A percentile compares a stretch with the other conserved stretches of the same genome.
These are phyloP conservation scores for Falcunculus frontatus DNA, from an alignment of 2,113 vertebrate genomes.

Conservation along the genomic window DNA sequence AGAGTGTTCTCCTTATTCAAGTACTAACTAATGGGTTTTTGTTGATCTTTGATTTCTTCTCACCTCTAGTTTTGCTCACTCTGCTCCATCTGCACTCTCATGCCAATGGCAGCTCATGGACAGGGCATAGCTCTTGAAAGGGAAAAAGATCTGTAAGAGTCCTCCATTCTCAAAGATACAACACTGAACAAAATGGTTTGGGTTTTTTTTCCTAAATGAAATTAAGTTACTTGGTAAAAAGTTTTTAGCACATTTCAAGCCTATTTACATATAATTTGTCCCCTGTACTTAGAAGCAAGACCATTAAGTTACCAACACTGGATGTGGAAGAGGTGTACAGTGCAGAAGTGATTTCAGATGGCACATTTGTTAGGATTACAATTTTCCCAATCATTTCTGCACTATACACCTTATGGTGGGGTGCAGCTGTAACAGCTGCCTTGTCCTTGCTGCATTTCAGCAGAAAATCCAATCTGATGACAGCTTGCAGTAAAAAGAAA, in stretches of 20 bases:
- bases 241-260: not conserved
- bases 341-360: not conserved
- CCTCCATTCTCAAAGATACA: not conserved
- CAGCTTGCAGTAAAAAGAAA: not conserved
- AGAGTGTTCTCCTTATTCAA: not conserved
- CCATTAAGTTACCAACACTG: not conserved
- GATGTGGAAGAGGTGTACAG: not conserved
- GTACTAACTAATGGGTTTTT: not conserved
- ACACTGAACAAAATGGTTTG: not conserved
- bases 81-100: not conserved
- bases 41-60: not conserved
- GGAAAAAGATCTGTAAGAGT: not conserved
- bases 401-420: fast-evolving
- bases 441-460: not conserved
- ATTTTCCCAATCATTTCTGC: not conserved
- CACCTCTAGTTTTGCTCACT: not conserved
- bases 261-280: fast-evolving
- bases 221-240: not conserved
- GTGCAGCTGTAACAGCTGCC: not conserved
- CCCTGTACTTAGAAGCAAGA: not conserved
- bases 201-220: not conserved
- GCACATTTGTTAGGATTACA: not conserved
- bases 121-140: not conserved
- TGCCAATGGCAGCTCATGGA: not conserved
- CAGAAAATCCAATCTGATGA: not conserved